Evolutionary conservation across 1,140 invertebrate genomes (phyloP).

Genomic region (Papilio polytes): DNA sequence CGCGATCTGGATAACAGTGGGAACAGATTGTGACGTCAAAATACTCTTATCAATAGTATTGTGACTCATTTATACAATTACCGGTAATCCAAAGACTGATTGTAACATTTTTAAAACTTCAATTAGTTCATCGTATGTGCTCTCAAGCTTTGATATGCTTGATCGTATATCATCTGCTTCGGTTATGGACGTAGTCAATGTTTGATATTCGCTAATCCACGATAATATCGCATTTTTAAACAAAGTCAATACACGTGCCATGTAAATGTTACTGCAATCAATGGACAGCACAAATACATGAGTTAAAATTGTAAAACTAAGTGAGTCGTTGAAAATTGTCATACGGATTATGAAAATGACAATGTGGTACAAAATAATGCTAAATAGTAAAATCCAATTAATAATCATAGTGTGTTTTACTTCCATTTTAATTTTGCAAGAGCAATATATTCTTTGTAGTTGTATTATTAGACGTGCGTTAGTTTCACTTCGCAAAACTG

Average conservation of each 20-base stretch:
- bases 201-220: constrained; percentile 8
- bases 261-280: constrained; percentile 12
- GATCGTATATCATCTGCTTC: background rate
- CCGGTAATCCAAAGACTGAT: background rate
- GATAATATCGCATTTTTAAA: background rate
- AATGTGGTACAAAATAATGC: constrained; percentile 2
- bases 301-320: background rate
- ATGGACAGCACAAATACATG: background rate
- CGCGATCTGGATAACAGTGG: constrained; percentile 14
- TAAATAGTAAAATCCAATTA: constrained; percentile 4
- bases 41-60: background rate
- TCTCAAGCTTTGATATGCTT: background rate
- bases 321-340: background rate
- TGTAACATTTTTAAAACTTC: background rate
- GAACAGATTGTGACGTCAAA: background rate
- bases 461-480: background rate
- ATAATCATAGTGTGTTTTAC: background rate
- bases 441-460: background rate
- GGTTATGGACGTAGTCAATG: background rate
- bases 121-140: background rate
- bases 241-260: background rate
- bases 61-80: background rate
- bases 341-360: background rate
- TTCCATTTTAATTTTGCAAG: background rate
- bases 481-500: constrained; percentile 9